A percentile compares a stretch with the other conserved stretches of the same genome.
These are phyloP conservation scores for Oasisia sp. DNA, from an alignment of 2,888 invertebrate genomes.

Conservation along the genomic window DNA sequence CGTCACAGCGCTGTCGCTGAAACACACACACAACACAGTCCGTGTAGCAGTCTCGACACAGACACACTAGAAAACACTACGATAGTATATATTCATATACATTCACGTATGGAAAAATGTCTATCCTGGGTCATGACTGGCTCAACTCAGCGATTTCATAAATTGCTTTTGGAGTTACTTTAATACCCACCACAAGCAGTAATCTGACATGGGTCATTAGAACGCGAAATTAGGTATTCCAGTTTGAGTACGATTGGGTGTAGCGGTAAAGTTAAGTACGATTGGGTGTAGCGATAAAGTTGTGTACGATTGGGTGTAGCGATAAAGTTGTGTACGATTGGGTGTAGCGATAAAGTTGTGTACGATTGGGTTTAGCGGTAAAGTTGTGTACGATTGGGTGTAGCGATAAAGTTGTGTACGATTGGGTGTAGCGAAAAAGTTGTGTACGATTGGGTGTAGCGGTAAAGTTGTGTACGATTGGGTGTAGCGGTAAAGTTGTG, in stretches of 20 bases:
- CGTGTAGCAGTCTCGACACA: background rate
- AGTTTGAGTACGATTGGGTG: background rate
- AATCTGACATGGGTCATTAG: background rate
- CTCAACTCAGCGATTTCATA: background rate
- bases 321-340: background rate
- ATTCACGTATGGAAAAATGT: too few relatives aligned
- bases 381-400: background rate
- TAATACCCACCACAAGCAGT: background rate
- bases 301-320: background rate
- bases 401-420: background rate
- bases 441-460: background rate
- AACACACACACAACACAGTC: background rate
- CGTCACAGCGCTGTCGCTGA: background rate
- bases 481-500: background rate
- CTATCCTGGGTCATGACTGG: background rate
- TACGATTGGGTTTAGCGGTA: background rate
- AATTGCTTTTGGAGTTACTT: background rate
- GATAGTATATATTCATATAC: background rate
- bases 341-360: background rate
- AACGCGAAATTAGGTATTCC: background rate
- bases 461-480: background rate
- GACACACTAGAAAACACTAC: background rate
- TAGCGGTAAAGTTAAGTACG: background rate
- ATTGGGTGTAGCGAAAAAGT: background rate
- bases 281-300: too few relatives aligned